Conservation (phyloP, 1,140 invertebrate species). For the Lasioglossum baleicum region DNA sequence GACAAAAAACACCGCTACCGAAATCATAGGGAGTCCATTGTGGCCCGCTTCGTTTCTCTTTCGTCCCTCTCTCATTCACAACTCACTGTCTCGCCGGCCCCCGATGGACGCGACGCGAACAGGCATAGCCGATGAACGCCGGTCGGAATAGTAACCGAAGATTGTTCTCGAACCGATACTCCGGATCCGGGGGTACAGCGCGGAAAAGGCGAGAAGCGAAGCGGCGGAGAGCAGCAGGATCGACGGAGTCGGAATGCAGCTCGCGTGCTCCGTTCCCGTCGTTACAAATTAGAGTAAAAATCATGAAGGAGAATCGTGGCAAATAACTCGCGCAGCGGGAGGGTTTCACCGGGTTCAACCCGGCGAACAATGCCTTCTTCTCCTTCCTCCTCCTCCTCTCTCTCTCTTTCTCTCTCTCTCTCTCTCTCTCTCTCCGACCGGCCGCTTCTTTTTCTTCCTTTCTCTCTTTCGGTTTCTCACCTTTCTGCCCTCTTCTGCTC, state of each 20-base stretch:
- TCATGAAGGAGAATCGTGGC: conserved; percentile 75
- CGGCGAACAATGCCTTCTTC: conserved; percentile 65
- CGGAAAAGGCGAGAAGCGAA: neutral
- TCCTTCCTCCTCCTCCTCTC: conserved; percentile 1
- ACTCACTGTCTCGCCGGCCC: too few species aligned
- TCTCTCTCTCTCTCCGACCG: too few species aligned
- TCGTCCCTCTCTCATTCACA: too few species aligned
- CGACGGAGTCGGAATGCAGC: conserved; percentile 64
- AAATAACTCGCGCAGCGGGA: conserved; percentile 77
- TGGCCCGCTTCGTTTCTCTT: conserved; percentile 34
- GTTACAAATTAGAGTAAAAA: conserved; percentile 78
- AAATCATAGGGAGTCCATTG: conserved; percentile 69
- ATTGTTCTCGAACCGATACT: conserved; percentile 48
- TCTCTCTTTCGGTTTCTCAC: too few species aligned
- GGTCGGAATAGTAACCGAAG: conserved; percentile 30
- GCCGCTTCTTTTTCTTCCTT: too few species aligned
- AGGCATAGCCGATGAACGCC: conserved; percentile 21
- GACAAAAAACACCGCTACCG: conserved; percentile 73
- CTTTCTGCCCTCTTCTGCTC: too few species aligned
- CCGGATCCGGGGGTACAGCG: conserved; percentile 22
- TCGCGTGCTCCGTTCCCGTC: conserved; percentile 76
- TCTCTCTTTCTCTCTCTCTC: conserved; percentile 8
- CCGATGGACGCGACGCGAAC: too few species aligned
- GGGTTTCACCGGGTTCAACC: conserved; percentile 51
- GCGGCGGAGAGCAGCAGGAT: conserved; percentile 29